phyloP scores from a whole-genome alignment of 2,888 invertebrate species.

The Iselma pallidipennis region DNA sequence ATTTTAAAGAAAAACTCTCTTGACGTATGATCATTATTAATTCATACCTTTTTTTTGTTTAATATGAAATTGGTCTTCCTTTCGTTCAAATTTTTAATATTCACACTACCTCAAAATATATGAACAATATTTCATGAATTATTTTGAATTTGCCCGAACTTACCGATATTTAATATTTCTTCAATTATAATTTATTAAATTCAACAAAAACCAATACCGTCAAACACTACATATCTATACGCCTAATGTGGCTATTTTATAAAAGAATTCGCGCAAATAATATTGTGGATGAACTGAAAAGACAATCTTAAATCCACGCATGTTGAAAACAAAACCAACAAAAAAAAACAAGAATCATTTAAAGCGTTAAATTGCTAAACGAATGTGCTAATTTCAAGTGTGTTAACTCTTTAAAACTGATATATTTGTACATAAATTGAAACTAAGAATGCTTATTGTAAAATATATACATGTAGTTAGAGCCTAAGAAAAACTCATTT shows the following conservation, averaged over 20 bases:
- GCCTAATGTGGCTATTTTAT: constrained; percentile 22
- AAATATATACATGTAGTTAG: constrained; percentile 38
- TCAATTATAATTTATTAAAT: not conserved
- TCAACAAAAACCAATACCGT: constrained; percentile 26
- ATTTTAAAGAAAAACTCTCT: no score
- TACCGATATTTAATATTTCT: not conserved
- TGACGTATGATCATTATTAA: no score
- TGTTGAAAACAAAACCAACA: constrained; percentile 10
- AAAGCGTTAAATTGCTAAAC: constrained; percentile 21
- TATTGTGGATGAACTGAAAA: constrained; percentile 33
- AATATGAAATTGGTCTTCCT: no score
- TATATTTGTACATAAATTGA: constrained; percentile 36
- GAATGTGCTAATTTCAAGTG: constrained; percentile 30
- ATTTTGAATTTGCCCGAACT: not conserved
- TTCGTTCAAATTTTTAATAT: not conserved
- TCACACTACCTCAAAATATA: not conserved
- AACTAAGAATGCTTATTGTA: constrained; percentile 34
- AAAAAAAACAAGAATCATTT: constrained; percentile 13
- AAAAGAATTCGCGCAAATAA: constrained; percentile 18
- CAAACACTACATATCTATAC: constrained; percentile 33
- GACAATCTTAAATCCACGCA: constrained; percentile 31
- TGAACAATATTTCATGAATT: not conserved
- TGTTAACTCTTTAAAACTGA: constrained; percentile 29
- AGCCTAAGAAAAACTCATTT: constrained; percentile 23
- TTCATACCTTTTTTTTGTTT: no score